A percentile compares a stretch with the other conserved stretches of the same genome.
Evolutionary conservation across 92 coral and sea anemone genomes (phyloP).

Genomic region (Actinernus sp.): DNA sequence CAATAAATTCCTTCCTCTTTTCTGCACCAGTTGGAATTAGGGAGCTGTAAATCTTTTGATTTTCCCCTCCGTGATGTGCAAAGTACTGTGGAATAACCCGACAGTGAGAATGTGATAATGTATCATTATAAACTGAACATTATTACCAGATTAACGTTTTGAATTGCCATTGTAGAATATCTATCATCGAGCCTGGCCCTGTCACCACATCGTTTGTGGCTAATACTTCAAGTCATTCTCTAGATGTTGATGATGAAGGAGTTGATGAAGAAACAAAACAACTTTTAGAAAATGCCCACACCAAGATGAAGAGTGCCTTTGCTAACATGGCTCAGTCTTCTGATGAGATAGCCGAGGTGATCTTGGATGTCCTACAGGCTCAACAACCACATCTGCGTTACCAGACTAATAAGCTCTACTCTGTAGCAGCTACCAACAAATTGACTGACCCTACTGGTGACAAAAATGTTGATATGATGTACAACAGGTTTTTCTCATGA

Average conservation of each 20-base stretch:
- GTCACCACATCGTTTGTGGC: conserved; percentile 49
- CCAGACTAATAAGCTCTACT: conserved; percentile 83
- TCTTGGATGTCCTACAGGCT: conserved; percentile 67
- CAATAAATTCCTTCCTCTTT: no score
- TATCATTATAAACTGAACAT: no score
- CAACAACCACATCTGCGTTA: conserved; percentile 91
- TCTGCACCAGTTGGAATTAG: no score
- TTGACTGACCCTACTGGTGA: conserved; percentile 91
- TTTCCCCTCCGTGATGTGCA: no score
- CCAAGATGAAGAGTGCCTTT: conserved; percentile 44
- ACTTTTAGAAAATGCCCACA: conserved; percentile 59
- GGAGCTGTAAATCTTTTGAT: no score
- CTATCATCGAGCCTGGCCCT: conserved; percentile 96
- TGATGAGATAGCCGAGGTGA: conserved; percentile 85
- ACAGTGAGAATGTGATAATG: no score
- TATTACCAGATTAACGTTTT: not conserved
- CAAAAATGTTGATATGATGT: conserved; percentile 34
- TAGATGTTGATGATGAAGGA: conserved; percentile 16
- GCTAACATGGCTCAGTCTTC: conserved; percentile 73
- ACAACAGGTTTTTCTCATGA: conserved; percentile 68
- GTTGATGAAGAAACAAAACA: conserved; percentile 90
- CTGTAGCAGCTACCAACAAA: conserved; percentile 58
- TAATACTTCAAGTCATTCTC: conserved; percentile 1
- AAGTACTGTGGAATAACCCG: no score
- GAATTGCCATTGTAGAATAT: conserved; percentile 51